Base-by-base conservation (phyloP, 2,797 vertebrate genomes). In the Eupleurogrammus muticus region DNA sequence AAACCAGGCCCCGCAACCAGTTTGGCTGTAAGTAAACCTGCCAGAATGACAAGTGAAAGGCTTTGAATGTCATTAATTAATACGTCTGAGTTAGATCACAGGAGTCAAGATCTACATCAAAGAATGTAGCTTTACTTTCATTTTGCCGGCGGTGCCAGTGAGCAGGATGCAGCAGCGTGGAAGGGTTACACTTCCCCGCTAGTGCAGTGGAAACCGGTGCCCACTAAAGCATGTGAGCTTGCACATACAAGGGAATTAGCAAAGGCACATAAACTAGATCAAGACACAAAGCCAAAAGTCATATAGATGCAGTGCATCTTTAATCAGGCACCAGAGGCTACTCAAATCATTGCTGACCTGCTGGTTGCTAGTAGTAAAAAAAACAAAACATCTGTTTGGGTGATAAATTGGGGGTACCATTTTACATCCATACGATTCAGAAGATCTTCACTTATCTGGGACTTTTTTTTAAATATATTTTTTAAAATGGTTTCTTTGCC, bases 21-120 rank as follows among this genome's bases (percentile, higher is more conserved):
- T 67, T 67, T 24, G 56, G 68, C 34, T 66, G 34, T 21, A 58
- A 80, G 65, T 68, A 79, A 86, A 87, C 48, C 76, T 79, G 66
- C 61, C 58, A 68, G 65, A 57, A 73, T 67, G 62, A 66, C 9
- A 70, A 80, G 38, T 80, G 67, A 79, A 83, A 81, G 67, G 34
- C 77, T 85, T 66, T 87, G 71, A 84, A 84, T 75, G 68, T 54
- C 78, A 85, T 88, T 86, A 87, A 86, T 87, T 73, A 83, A 80
- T 88, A 75, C 84, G 80, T 72, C 36, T 14, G 40, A 55, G 69
- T 65, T 57, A 79, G 75, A 89, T 84, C 82, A 84, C 77, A 84
- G 70, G 62, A 65, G 55, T 81, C 49, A 32, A 72, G 55, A 70
- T 70, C 60, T 34, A 81, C 80, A 85, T 86, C 84, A 89, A 87